Evolutionary conservation across 23 tunicate genomes (phyloP).

Genomic region (Botrylloides violaceus): DNA sequence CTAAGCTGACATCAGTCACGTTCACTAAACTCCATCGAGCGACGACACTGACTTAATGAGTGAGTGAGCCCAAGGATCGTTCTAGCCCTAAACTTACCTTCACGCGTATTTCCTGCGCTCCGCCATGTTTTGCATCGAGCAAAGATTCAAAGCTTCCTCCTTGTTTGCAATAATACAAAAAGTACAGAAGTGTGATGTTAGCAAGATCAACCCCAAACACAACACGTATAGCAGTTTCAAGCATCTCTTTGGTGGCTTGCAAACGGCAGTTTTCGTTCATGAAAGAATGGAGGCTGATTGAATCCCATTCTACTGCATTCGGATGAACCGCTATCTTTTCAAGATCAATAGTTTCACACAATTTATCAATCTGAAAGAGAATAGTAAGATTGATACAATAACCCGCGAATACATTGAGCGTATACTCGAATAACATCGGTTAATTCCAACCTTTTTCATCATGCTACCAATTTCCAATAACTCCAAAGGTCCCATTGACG

Average conservation of each 20-base stretch:
- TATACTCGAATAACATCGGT: no score
- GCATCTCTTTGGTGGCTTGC: constrained; percentile 28
- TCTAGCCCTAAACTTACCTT: constrained; percentile 32
- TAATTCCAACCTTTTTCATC: constrained; percentile 24
- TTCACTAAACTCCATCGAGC: no score
- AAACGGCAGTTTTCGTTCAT: constrained; percentile 13
- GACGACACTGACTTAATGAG: no score
- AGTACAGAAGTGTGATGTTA: constrained; percentile 54
- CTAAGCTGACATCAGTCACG: no score
- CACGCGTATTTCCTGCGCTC: constrained; percentile 69
- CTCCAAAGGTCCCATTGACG: constrained; percentile 40
- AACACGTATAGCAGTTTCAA: constrained; percentile 35
- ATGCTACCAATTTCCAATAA: constrained; percentile 15
- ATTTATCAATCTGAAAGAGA: neutral
- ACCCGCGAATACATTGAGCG: no score
- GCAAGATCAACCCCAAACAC: constrained; percentile 60
- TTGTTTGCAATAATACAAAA: constrained; percentile 44
- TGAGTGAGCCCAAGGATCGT: no score
- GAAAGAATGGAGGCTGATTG: constrained; percentile 43
- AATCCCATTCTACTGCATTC: constrained; percentile 44
- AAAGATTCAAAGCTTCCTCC: constrained; percentile 49
- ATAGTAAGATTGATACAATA: no score
- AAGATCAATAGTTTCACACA: constrained; percentile 17
- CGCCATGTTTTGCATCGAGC: constrained; percentile 36
- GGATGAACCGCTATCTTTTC: constrained; percentile 16